Conservation (phyloP, 1,140 invertebrate genomes). For the Centruroides vittatus region DNA sequence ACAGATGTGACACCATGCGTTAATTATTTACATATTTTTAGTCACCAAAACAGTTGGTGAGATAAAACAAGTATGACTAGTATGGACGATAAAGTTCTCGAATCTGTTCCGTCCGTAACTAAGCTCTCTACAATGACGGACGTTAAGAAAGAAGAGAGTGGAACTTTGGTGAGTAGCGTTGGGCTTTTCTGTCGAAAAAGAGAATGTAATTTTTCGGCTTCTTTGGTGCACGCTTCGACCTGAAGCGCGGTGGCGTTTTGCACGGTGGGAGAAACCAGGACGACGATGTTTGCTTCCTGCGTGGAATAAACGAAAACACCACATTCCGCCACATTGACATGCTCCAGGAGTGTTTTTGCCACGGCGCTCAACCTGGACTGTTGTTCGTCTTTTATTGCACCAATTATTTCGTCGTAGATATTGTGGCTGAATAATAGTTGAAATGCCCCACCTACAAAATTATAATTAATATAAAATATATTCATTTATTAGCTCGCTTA, state of each 20-base stretch:
- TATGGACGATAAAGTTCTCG: too few species aligned
- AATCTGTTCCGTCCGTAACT: too few species aligned
- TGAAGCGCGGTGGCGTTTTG: constrained; percentile 47
- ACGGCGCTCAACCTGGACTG: constrained; percentile 50
- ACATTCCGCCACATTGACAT: constrained; percentile 65
- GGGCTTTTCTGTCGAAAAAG: constrained; percentile 39
- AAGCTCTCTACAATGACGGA: background rate
- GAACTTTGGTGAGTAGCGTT: constrained; percentile 8
- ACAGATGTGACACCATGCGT: too few species aligned
- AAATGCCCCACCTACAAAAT: constrained; percentile 43
- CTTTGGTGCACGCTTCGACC: constrained; percentile 61
- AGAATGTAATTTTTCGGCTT: constrained; percentile 66
- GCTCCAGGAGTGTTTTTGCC: constrained; percentile 47
- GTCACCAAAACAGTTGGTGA: too few species aligned
- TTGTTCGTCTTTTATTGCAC: constrained; percentile 35
- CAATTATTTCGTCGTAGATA: constrained; percentile 36
- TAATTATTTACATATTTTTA: too few species aligned
- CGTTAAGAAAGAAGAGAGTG: background rate
- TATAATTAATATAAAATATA: too few species aligned
- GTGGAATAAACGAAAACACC: constrained; percentile 61
- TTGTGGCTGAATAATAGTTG: constrained; percentile 48
- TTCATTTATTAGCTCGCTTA: too few species aligned
- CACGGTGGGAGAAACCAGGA: constrained; percentile 47
- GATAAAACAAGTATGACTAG: too few species aligned
- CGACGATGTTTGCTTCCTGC: constrained; percentile 64